phyloP scores from a whole-genome alignment of 2,113 vertebrate species.

The Cnemophilus loriae region DNA sequence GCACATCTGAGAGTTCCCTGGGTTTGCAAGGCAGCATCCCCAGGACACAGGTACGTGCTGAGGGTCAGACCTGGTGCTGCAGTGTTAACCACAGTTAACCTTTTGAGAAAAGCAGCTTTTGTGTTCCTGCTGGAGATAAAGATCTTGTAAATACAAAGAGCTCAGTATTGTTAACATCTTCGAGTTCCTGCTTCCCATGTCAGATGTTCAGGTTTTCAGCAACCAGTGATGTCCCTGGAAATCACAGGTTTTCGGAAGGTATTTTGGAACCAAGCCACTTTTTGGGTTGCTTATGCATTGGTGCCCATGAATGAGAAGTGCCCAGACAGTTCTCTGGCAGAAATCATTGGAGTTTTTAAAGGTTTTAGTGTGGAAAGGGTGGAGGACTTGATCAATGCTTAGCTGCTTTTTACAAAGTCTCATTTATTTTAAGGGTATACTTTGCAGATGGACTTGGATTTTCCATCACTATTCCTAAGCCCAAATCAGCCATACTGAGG shows the following conservation, averaged over 20 bases:
- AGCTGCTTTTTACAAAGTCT: neutral
- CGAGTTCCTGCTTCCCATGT: neutral
- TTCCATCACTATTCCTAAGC: neutral
- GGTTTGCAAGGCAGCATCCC: neutral
- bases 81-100: fast-evolving
- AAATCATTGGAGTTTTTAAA: neutral
- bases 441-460: neutral
- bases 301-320: neutral
- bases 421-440: neutral
- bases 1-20: neutral
- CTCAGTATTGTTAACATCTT: neutral
- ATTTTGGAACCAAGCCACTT: neutral
- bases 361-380: neutral
- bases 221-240: neutral
- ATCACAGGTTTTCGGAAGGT: neutral
- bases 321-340: neutral
- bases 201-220: neutral
- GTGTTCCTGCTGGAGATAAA: neutral
- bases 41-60: fast-evolving
- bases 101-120: neutral
- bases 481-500: neutral
- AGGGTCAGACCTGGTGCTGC: neutral
- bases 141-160: neutral
- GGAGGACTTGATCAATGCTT: neutral
- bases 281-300: neutral